Evolutionary conservation across 1,140 invertebrate species (phyloP).

Genomic region (Tribolium madens): DNA sequence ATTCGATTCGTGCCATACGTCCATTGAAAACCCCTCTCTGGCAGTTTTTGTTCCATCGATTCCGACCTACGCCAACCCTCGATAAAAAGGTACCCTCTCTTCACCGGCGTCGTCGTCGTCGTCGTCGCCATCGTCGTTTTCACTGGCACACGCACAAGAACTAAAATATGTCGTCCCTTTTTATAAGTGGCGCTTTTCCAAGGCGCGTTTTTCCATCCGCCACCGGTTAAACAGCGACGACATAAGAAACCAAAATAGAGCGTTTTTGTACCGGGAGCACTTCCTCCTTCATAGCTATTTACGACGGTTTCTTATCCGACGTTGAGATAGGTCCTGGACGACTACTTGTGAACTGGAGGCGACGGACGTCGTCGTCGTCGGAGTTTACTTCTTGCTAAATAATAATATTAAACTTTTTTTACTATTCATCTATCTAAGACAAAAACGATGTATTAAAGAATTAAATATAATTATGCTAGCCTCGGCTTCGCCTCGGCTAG

Average conservation of each 20-base stretch:
- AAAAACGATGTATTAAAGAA: too few relatives aligned
- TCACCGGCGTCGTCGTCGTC: constrained; percentile 22
- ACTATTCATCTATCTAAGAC: too few relatives aligned
- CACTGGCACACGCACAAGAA: constrained; percentile 29
- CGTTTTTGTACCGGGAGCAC: constrained; percentile 52
- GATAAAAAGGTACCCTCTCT: constrained; percentile 33
- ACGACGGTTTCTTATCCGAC: constrained; percentile 46
- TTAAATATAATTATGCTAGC: too few relatives aligned
- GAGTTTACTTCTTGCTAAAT: too few relatives aligned
- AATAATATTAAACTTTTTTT: too few relatives aligned
- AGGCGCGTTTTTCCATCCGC: constrained; percentile 45
- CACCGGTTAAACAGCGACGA: constrained; percentile 37
- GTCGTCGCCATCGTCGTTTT: constrained; percentile 27
- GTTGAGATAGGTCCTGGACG: constrained; percentile 43
- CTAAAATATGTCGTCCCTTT: constrained; percentile 51
- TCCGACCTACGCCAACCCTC: constrained; percentile 24
- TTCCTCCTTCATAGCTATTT: constrained; percentile 50
- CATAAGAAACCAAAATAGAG: constrained; percentile 58
- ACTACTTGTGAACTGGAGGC: neutral
- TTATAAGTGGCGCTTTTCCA: constrained; percentile 47
- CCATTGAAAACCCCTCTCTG: constrained; percentile 1
- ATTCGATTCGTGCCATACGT: neutral
- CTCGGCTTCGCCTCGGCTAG: too few relatives aligned
- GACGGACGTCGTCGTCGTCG: too few relatives aligned
- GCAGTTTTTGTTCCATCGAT: constrained; percentile 2